phyloP scores from a whole-genome alignment of 2,888 invertebrate species.

The Tridacna crocea region DNA sequence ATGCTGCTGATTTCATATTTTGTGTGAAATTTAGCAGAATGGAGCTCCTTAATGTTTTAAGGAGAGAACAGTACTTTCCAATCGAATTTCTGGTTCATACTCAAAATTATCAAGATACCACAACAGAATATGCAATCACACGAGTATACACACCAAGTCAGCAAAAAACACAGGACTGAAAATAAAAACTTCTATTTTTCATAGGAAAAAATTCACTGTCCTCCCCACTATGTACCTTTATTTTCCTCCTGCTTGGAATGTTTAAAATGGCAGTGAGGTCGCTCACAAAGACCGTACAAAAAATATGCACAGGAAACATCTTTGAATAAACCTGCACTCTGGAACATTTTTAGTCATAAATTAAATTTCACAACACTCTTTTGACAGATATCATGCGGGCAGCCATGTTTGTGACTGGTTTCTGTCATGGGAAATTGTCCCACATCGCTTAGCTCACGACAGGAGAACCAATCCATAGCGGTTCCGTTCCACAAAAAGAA shows the following conservation, averaged over 20 bases:
- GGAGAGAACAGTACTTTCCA: too few species aligned
- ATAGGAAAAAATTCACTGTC: neutral
- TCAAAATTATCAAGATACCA: too few species aligned
- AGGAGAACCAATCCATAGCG: neutral
- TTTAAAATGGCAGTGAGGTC: constrained; percentile 96
- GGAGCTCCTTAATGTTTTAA: too few species aligned
- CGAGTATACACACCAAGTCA: neutral
- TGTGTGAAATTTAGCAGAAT: too few species aligned
- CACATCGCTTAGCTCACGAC: neutral
- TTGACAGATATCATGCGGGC: constrained; percentile 37
- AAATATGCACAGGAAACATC: constrained; percentile 94
- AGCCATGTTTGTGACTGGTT: constrained; percentile 26
- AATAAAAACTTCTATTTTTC: neutral
- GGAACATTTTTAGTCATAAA: constrained; percentile 88
- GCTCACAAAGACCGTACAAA: constrained; percentile 91
- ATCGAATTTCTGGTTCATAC: too few species aligned
- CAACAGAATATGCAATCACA: too few species aligned
- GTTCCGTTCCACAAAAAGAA: constrained; percentile 14
- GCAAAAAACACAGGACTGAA: neutral
- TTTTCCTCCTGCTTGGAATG: constrained; percentile 86
- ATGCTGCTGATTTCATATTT: too few species aligned
- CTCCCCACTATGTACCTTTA: constrained; percentile 38
- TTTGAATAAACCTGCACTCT: constrained; percentile 95
- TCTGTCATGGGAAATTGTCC: neutral
- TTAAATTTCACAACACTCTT: constrained; percentile 18